Evolutionary conservation across 2,888 invertebrate genomes (phyloP).

Genomic region (Caenorhabditis imperialis): DNA sequence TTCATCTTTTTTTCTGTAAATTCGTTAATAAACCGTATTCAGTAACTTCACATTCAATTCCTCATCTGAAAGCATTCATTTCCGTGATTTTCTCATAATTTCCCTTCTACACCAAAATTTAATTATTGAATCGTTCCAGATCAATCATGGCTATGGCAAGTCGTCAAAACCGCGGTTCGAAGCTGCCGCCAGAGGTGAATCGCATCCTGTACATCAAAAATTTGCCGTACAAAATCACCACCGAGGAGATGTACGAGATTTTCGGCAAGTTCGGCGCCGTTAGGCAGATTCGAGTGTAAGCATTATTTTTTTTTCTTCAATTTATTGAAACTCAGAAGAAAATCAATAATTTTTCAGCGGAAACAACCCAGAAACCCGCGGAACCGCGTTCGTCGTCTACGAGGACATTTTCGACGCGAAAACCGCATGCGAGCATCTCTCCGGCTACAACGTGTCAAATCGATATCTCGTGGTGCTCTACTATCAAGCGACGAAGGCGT

Average conservation of each 20-base stretch:
- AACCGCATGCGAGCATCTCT: constrained; percentile 98
- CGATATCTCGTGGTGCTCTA: constrained; percentile 98
- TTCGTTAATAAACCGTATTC: background rate
- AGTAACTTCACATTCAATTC: no score
- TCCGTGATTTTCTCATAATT: background rate
- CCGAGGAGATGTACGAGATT: constrained; percentile 99
- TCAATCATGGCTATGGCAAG: constrained; percentile 75
- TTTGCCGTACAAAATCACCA: constrained; percentile 98
- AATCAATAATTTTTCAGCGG: constrained; percentile 83
- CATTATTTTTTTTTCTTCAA: constrained; percentile 65
- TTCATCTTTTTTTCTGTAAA: background rate
- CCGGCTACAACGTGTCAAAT: constrained; percentile 99
- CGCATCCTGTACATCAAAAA: constrained; percentile 95
- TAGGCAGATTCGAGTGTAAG: constrained; percentile 96
- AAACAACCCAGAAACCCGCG: constrained; percentile 96
- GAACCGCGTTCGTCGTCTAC: constrained; percentile 99
- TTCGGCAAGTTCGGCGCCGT: constrained; percentile 99
- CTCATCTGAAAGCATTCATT: background rate
- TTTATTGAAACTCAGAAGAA: no score
- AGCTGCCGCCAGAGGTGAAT: constrained; percentile 96
- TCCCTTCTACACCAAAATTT: background rate
- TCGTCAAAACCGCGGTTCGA: constrained; percentile 80
- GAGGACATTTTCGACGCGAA: constrained; percentile 99
- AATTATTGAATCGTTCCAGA: no score
- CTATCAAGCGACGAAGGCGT: constrained; percentile 85